Evolutionary conservation across 2,888 invertebrate species (phyloP), one percentile per base, ranked within the genome.

Genomic region (Hydroisotoma schaefferi): DNA sequence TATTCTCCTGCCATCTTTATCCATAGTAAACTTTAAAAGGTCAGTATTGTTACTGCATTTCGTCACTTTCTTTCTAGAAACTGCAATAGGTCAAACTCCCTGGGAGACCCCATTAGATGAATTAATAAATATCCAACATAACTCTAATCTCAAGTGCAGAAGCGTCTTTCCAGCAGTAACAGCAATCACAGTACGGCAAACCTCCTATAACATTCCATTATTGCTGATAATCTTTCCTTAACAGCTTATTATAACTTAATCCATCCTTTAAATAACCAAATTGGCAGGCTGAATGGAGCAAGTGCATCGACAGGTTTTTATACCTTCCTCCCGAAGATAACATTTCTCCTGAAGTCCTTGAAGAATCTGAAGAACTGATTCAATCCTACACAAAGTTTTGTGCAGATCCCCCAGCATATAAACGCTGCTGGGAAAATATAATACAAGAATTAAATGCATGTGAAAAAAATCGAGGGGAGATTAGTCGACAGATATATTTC

Each of bases 51-150:
- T n/a, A n/a, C n/a, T n/a, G n/a, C n/a, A n/a, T n/a, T n/a, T n/a
- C n/a, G n/a, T n/a, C n/a, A n/a, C n/a, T n/a, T n/a, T n/a, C n/a
- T n/a, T n/a, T n/a, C n/a, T n/a, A n/a, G n/a, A n/a, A n/a, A n/a
- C n/a, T n/a, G 8, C 20, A 40, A 40, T 15, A 28, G 49, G 6
- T 27, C 49, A 27, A 15, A 43, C 43, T 37, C 66, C 66, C 2
- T 62, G 62, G 63, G 46, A 53, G 38, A 66, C 57, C 33, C 63
- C 66, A 0, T 44, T 66, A 22, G 58, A 66, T 38, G 66, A 66
- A 40, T 51, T 66, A 37, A 38, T 55, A 18, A 28, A 28, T 5
- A 28, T 55, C 28, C 26, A 27, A 18, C n/a, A 27, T 12, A 27
- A 18, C n/a, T n/a, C n/a, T n/a, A n/a, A n/a, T n/a, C n/a, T n/a